Evolutionary conservation across 2,797 vertebrate species (phyloP).

Genomic region (Miichthys miiuy): DNA sequence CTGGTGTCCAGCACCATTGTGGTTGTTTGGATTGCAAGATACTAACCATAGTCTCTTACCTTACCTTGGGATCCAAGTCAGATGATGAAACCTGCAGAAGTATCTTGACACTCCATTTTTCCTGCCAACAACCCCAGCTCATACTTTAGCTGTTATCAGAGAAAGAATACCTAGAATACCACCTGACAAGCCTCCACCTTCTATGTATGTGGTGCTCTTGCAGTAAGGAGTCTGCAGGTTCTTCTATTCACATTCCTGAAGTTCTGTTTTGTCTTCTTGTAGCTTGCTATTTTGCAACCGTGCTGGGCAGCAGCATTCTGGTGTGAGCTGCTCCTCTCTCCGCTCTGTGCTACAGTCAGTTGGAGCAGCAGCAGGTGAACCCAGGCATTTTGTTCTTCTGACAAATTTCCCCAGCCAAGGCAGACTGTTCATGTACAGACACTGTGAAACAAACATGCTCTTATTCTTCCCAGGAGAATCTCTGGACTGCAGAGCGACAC

Average conservation of each 20-base stretch:
- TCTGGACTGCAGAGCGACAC: slow-evolving; percentile 20
- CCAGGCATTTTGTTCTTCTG: slow-evolving; percentile 21
- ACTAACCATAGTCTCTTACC: not conserved
- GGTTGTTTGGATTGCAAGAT: not conserved
- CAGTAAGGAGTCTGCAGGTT: not conserved
- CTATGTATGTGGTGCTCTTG: slow-evolving; percentile 3
- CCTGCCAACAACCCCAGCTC: not conserved
- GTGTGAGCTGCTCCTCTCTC: slow-evolving; percentile 1
- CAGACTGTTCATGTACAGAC: slow-evolving; percentile 10
- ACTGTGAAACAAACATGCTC: slow-evolving; percentile 21
- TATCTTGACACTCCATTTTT: not conserved
- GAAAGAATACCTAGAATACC: not conserved
- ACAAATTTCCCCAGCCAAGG: slow-evolving; percentile 13
- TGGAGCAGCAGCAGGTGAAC: slow-evolving; percentile 3
- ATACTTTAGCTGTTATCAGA: not conserved
- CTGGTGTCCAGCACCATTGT: not conserved
- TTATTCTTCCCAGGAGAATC: slow-evolving; percentile 23
- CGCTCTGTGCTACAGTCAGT: not conserved
- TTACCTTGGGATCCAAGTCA: not conserved
- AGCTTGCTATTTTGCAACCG: not conserved
- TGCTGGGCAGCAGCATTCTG: slow-evolving; percentile 4
- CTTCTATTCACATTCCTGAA: slow-evolving; percentile 1
- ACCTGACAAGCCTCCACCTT: not conserved
- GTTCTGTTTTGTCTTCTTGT: slow-evolving; percentile 15
- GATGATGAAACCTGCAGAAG: not conserved